Conservation (phyloP, 2,797 vertebrate species). For the Antennarius maculatus region DNA sequence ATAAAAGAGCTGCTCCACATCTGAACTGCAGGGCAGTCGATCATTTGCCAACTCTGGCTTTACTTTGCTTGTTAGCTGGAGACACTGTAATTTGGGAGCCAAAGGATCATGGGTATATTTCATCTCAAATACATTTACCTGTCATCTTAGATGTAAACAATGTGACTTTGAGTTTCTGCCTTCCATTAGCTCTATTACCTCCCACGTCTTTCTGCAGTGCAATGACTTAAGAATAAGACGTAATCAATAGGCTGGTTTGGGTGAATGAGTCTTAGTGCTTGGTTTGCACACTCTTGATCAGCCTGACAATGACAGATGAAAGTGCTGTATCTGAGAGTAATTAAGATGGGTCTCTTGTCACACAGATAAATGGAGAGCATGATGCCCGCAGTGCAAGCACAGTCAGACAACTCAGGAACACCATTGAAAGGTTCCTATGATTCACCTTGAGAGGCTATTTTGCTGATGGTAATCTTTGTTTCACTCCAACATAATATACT, state of each 20-base stretch:
- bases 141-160: conserved; percentile 81
- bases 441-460: conserved; percentile 57
- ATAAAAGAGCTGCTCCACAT: conserved; percentile 22
- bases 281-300: conserved; percentile 77
- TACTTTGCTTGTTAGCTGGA: conserved; percentile 59
- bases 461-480: conserved; percentile 7
- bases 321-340: conserved; percentile 76
- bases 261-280: conserved; percentile 77
- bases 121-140: conserved; percentile 78
- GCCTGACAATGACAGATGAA: conserved; percentile 80
- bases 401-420: conserved; percentile 68
- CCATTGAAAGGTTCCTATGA: conserved; percentile 42
- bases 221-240: conserved; percentile 76
- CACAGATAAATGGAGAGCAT: conserved; percentile 70
- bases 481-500: background rate
- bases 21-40: conserved; percentile 37
- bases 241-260: conserved; percentile 82
- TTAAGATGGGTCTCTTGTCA: conserved; percentile 82
- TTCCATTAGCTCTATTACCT: conserved; percentile 81
- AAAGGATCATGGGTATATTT: conserved; percentile 71
- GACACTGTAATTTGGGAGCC: conserved; percentile 61
- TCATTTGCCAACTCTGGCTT: conserved; percentile 41
- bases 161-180: conserved; percentile 78
- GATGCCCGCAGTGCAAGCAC: conserved; percentile 57
- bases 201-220: conserved; percentile 63